A percentile compares a stretch with the other conserved stretches of the same genome.
phyloP scores from a whole-genome alignment of 2,888 invertebrate species.

The Thera britannica region DNA sequence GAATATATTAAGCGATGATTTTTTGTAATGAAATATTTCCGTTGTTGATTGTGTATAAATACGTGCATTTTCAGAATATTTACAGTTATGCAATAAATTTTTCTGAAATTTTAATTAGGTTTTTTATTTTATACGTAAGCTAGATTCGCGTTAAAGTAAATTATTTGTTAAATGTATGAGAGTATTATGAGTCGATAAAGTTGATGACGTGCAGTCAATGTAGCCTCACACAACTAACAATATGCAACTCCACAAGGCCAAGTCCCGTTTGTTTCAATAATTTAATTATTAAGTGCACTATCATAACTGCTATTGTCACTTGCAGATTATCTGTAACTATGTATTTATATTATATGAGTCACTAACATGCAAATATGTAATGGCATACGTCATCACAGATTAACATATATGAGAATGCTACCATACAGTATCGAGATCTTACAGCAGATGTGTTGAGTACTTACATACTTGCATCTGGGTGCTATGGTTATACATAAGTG shows the following conservation, averaged over 20 bases:
- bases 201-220: conserved; percentile 82
- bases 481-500: conserved; percentile 84
- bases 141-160: conserved; percentile 60
- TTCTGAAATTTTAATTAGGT: conserved; percentile 74
- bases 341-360: conserved; percentile 84
- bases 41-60: conserved; percentile 80
- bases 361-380: conserved; percentile 86
- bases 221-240: conserved; percentile 83
- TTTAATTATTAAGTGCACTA: conserved; percentile 79
- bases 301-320: conserved; percentile 83
- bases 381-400: conserved; percentile 77
- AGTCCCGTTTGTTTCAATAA: conserved; percentile 81
- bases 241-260: conserved; percentile 84
- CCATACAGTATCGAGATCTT: conserved; percentile 64
- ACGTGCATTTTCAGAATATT: conserved; percentile 82
- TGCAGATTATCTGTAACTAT: conserved; percentile 83
- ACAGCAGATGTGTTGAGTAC: conserved; percentile 72
- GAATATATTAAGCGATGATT: conserved; percentile 64
- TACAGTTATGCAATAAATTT: conserved; percentile 78
- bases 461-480: conserved; percentile 85
- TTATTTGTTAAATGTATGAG: conserved; percentile 22
- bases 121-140: conserved; percentile 69
- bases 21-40: conserved; percentile 78
- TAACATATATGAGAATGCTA: conserved; percentile 80
- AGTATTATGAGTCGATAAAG: conserved; percentile 66